Conservation (phyloP, 2,113 vertebrate genomes). For the Casuarius casuarius region DNA sequence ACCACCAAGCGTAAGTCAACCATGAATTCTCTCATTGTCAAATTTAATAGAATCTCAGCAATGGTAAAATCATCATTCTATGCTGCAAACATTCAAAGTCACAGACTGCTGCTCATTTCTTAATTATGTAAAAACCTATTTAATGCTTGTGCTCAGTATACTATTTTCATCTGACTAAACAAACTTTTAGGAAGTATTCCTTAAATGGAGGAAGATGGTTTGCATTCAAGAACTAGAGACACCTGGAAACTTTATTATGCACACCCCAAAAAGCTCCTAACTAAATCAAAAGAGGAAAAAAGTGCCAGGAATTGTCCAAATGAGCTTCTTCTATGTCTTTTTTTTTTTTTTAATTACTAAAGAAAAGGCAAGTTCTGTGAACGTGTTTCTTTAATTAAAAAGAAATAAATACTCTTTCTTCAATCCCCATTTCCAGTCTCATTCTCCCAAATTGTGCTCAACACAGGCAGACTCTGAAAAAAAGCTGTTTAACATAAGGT, state of each 20-base stretch:
- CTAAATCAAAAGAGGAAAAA: neutral
- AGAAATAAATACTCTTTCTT: neutral
- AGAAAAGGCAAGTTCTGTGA: neutral
- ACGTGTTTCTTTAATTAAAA: neutral
- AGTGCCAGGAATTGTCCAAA: neutral
- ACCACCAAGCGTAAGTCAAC: constrained; percentile 38
- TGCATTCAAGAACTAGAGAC: neutral
- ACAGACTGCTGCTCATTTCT: constrained; percentile 48
- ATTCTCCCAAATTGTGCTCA: neutral
- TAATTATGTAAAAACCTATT: constrained; percentile 53
- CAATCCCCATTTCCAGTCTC: neutral
- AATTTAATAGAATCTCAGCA: constrained; percentile 51
- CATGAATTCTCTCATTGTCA: constrained; percentile 53
- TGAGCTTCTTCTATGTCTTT: neutral
- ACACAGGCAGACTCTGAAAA: neutral
- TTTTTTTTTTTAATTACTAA: neutral
- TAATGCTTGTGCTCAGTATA: neutral
- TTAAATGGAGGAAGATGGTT: neutral
- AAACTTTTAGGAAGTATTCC: neutral
- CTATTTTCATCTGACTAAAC: neutral
- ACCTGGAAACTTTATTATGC: neutral
- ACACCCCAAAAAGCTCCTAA: neutral
- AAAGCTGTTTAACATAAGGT: neutral
- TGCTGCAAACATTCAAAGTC: constrained; percentile 26
- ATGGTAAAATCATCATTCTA: constrained; percentile 27